These are phyloP conservation scores for Cavia aperea DNA, from an alignment of 2,113 vertebrate species.

Conservation along the genomic window DNA sequence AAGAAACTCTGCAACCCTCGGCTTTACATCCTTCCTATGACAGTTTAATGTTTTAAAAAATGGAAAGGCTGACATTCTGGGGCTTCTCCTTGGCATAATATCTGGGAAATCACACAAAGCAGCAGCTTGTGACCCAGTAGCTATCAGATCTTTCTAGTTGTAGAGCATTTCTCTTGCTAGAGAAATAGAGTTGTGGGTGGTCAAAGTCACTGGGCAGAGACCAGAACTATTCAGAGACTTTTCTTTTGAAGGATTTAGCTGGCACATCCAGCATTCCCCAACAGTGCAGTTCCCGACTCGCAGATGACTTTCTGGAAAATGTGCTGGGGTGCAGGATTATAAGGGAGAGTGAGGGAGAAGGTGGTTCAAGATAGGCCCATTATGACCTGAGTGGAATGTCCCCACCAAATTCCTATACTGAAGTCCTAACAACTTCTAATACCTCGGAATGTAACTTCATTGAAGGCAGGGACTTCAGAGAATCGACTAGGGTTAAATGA, in stretches of 20 bases:
- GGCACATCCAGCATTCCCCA: background rate
- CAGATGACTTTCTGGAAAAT: background rate
- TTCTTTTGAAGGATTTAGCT: background rate
- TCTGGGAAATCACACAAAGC: too few species aligned
- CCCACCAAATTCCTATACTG: background rate
- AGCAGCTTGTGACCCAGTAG: background rate
- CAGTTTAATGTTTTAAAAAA: background rate
- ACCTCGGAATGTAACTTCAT: background rate
- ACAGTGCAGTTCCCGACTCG: background rate
- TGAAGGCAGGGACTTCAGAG: background rate
- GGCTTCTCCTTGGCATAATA: background rate
- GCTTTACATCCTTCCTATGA: background rate
- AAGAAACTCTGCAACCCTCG: background rate
- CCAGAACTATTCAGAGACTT: background rate
- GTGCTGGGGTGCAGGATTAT: fast-evolving
- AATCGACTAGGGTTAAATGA: too few species aligned
- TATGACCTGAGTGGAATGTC: background rate
- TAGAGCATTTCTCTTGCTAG: background rate
- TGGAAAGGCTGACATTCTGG: background rate
- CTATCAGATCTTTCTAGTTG: background rate
- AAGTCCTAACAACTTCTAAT: background rate
- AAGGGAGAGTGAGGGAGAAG: background rate
- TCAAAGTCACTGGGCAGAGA: background rate
- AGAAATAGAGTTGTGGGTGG: background rate
- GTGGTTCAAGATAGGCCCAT: too few species aligned